Percentiles rank a stretch among this genome's conserved stretches.
phyloP scores from a whole-genome alignment of 2,888 invertebrate genomes.

The Stenodema calcarata region DNA sequence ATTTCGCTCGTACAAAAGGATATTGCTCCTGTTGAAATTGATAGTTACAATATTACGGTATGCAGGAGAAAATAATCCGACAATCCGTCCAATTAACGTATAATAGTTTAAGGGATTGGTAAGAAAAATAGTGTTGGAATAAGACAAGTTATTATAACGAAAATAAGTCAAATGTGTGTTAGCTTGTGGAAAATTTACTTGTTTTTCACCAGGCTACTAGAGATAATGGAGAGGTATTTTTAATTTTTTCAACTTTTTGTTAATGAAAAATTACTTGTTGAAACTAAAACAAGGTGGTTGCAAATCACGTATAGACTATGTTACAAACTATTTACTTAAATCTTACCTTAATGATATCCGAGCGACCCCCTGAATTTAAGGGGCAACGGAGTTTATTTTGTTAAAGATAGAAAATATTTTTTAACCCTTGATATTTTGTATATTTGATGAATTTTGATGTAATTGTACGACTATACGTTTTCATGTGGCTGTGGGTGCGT shows the following conservation, averaged over 20 bases:
- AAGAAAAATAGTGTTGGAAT: neutral
- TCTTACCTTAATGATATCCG: neutral
- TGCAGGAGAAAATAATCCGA: neutral
- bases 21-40: neutral
- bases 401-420: neutral
- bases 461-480: neutral
- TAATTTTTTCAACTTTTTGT: neutral
- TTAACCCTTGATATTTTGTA: neutral
- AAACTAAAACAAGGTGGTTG: neutral
- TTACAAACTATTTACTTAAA: no score
- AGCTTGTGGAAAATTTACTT: neutral
- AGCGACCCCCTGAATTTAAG: neutral
- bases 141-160: neutral
- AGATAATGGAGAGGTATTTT: neutral
- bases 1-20: neutral
- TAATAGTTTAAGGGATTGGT: neutral
- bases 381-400: neutral
- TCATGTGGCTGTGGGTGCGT: neutral
- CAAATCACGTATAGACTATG: neutral
- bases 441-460: neutral
- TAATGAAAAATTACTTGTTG: neutral
- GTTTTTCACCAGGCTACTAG: neutral
- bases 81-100: neutral
- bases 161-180: neutral
- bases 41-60: neutral